A percentile compares a stretch with the other conserved stretches of the same genome.
Evolutionary conservation across 1,140 invertebrate species (phyloP).

Genomic region (Caenorhabditis brenneri): DNA sequence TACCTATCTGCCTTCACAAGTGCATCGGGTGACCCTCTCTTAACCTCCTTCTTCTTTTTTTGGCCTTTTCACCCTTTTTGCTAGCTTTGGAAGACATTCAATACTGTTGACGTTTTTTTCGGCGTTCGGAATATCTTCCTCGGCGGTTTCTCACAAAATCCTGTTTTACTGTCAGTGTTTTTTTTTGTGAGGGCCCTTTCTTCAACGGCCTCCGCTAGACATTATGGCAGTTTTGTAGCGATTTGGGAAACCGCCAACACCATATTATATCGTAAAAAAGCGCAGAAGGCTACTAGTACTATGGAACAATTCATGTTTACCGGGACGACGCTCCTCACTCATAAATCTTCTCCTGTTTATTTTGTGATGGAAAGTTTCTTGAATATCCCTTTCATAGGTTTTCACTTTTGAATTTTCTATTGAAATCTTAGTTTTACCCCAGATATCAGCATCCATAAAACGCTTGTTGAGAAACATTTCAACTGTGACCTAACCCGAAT

Average conservation of each 20-base stretch:
- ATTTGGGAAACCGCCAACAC: constrained; percentile 21
- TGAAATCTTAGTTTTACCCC: background rate
- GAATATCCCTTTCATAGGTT: background rate
- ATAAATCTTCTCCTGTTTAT: constrained; percentile 15
- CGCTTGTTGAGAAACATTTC: constrained; percentile 40
- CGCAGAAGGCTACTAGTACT: background rate
- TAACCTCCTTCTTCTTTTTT: background rate
- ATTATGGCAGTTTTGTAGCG: constrained; percentile 11
- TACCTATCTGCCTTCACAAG: constrained; percentile 32
- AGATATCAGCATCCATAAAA: background rate
- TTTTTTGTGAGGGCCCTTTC: background rate
- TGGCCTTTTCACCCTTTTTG: background rate
- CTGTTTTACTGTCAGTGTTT: constrained; percentile 37
- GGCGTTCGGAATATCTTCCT: background rate
- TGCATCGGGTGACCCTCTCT: background rate
- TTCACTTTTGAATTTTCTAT: background rate
- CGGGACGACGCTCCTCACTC: background rate
- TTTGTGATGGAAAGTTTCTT: background rate
- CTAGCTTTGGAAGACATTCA: constrained; percentile 18
- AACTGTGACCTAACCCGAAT: constrained; percentile 28
- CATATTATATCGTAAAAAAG: constrained; percentile 42
- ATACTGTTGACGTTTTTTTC: constrained; percentile 14
- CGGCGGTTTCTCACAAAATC: constrained; percentile 19
- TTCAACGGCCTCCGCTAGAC: background rate
- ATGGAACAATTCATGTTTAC: background rate